phyloP scores from a whole-genome alignment of 2,888 invertebrate species.

The Scaptomyza parva region DNA sequence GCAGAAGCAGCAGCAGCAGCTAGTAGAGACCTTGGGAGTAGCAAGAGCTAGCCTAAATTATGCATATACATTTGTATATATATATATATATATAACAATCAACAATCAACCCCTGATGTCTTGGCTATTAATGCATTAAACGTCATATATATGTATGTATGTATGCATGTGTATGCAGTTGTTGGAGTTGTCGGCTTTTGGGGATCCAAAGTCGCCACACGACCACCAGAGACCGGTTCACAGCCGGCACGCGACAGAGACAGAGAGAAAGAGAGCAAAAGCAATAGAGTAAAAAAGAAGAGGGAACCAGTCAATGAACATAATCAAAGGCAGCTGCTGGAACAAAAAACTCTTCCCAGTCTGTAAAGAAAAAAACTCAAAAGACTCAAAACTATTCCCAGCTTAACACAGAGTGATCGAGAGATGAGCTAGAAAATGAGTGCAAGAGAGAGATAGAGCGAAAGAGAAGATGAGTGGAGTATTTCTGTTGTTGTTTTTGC shows the following conservation, averaged over 20 bases:
- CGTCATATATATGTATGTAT: conserved; percentile 5
- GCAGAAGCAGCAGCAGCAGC: conserved; percentile 1
- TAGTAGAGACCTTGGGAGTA: conserved; percentile 40
- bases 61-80: too few relatives aligned
- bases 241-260: conserved; percentile 80
- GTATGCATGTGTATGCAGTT: background rate
- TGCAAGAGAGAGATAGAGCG: conserved; percentile 12
- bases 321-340: conserved; percentile 58
- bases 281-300: conserved; percentile 10
- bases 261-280: conserved; percentile 5
- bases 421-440: conserved; percentile 6
- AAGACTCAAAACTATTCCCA: conserved; percentile 25
- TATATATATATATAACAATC: conserved; percentile 23
- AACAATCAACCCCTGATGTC: conserved; percentile 13
- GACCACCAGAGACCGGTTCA: conserved; percentile 58
- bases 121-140: conserved; percentile 45
- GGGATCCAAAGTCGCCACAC: conserved; percentile 47
- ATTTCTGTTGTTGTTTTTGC: background rate
- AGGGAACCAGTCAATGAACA: conserved; percentile 26
- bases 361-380: conserved; percentile 23
- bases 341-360: conserved; percentile 37
- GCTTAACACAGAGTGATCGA: conserved; percentile 17
- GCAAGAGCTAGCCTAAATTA: background rate
- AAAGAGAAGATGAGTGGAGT: conserved; percentile 33
- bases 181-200: conserved; percentile 8